These are phyloP conservation scores for Molothrus ater DNA, from an alignment of 2,797 vertebrate species.

Conservation along the genomic window DNA sequence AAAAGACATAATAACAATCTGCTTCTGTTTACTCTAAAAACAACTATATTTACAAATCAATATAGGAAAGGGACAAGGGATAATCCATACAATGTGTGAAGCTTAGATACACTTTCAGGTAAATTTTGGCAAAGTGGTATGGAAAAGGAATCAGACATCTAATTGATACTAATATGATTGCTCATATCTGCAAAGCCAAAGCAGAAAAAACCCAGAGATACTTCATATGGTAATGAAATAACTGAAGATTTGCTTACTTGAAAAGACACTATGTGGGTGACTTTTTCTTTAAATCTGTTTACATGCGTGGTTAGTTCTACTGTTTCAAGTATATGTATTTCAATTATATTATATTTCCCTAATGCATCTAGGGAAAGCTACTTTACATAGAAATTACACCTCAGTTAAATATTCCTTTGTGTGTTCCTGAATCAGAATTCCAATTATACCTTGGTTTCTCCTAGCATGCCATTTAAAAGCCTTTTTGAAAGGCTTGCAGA, in stretches of 20 bases:
- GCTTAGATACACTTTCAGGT: background rate
- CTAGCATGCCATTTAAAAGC: constrained; percentile 21
- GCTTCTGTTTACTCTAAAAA: background rate
- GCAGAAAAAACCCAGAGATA: background rate
- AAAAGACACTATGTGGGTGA: background rate
- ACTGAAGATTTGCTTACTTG: background rate
- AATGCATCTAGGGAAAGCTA: background rate
- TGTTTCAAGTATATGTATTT: background rate
- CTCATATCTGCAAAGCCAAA: background rate
- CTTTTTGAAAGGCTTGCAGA: background rate
- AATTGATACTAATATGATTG: background rate
- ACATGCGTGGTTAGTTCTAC: background rate
- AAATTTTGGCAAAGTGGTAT: background rate
- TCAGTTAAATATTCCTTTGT: constrained; percentile 25
- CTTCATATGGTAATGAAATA: background rate
- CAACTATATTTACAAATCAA: background rate
- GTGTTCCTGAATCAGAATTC: constrained; percentile 52
- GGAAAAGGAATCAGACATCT: background rate
- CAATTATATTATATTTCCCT: too few relatives aligned
- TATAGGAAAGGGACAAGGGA: background rate
- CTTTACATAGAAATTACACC: constrained; percentile 46
- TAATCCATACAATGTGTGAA: background rate
- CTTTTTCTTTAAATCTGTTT: background rate
- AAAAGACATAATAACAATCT: background rate
- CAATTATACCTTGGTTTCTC: constrained; percentile 35